These are phyloP conservation scores for Catostomus latipinnis DNA, from an alignment of 2,797 vertebrate species.

Conservation along the genomic window DNA sequence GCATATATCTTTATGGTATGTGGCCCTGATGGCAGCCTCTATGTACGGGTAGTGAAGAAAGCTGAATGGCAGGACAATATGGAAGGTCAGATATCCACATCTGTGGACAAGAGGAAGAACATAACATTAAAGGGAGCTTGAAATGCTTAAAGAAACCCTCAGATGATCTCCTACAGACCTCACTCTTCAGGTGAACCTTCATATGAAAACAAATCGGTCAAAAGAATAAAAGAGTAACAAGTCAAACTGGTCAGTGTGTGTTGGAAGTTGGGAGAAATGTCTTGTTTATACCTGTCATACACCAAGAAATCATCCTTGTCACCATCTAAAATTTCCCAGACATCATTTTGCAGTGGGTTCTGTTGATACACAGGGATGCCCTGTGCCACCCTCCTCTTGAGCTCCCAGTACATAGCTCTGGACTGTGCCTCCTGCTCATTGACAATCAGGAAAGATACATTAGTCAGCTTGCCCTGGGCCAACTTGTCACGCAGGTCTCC, in stretches of 20 bases:
- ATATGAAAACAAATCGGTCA: background rate
- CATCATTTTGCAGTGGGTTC: constrained; percentile 71
- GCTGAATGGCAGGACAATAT: constrained; percentile 87
- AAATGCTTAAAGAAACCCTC: background rate
- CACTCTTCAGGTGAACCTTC: background rate
- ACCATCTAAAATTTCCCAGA: constrained; percentile 83
- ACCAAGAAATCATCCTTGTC: constrained; percentile 81
- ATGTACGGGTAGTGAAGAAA: constrained; percentile 83
- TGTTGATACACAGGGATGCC: constrained; percentile 85
- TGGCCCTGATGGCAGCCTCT: constrained; percentile 85
- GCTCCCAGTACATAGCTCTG: constrained; percentile 82
- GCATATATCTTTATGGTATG: constrained; percentile 80
- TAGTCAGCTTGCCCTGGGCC: constrained; percentile 69
- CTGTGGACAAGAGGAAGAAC: constrained; percentile 62
- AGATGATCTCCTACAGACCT: background rate
- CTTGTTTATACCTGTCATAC: constrained; percentile 75
- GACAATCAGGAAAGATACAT: constrained; percentile 81
- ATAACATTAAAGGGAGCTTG: background rate
- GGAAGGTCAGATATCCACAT: constrained; percentile 87
- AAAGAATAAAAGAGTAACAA: background rate
- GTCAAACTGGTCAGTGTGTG: background rate
- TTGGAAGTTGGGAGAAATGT: background rate
- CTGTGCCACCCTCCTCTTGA: constrained; percentile 76
- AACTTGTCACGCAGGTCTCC: constrained; percentile 82
- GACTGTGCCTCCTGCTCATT: constrained; percentile 83